Conservation (phyloP, 1,140 invertebrate species). For the Heliconius hewitsoni region DNA sequence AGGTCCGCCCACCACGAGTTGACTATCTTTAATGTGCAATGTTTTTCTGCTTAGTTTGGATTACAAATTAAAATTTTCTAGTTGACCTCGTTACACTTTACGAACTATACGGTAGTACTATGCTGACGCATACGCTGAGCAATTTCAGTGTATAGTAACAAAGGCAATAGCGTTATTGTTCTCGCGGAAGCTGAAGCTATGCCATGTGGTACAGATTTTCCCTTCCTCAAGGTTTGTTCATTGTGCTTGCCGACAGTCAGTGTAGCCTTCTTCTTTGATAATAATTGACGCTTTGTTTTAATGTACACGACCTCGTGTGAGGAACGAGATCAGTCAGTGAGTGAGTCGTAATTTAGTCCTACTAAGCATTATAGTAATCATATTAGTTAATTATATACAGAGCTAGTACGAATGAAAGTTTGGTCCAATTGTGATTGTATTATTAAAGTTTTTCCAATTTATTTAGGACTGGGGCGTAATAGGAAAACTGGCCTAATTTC, state of each 20-base stretch:
- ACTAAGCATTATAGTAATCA: neutral
- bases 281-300: constrained; percentile 53
- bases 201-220: constrained; percentile 48
- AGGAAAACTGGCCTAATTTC: constrained; percentile 61
- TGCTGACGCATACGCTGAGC: constrained; percentile 53
- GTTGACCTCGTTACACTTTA: constrained; percentile 51
- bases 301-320: constrained; percentile 39
- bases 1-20: constrained; percentile 30
- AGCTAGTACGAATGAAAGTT: constrained; percentile 38
- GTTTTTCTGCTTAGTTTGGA: constrained; percentile 17
- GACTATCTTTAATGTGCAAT: constrained; percentile 21
- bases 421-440: constrained; percentile 51
- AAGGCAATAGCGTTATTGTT: constrained; percentile 62
- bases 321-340: constrained; percentile 35
- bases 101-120: constrained; percentile 36
- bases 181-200: constrained; percentile 45
- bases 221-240: constrained; percentile 51
- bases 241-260: constrained; percentile 44
- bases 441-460: constrained; percentile 59
- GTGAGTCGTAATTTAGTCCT: constrained; percentile 7
- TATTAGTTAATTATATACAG: constrained; percentile 44
- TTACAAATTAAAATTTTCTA: constrained; percentile 50
- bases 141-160: constrained; percentile 56
- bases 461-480: constrained; percentile 42
- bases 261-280: constrained; percentile 44